Conservation (phyloP, 2,797 vertebrate species). For the Bradypodion pumilum region DNA sequence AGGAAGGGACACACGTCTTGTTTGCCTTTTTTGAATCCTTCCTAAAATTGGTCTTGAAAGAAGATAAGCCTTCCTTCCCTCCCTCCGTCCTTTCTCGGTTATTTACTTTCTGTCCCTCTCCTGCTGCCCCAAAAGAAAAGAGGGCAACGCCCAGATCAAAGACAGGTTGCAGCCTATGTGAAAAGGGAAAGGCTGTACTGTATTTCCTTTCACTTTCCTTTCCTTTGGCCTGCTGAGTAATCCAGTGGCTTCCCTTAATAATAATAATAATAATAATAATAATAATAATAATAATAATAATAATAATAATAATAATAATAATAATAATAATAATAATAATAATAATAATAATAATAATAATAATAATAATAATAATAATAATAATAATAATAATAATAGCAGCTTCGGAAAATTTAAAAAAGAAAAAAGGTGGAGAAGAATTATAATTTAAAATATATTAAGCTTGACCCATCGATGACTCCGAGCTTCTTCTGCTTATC, state of each 20-base stretch:
- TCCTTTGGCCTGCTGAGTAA: slow-evolving; percentile 2
- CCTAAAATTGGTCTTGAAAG: not conserved
- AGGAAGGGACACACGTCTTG: not conserved
- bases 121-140: not conserved
- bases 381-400: too few species aligned
- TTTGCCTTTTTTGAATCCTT: slow-evolving; percentile 15
- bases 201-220: not conserved
- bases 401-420: not conserved
- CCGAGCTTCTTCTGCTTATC: too few species aligned
- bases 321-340: too few species aligned
- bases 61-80: rapidly evolving
- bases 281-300: too few species aligned
- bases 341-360: too few species aligned
- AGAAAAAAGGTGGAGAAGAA: not conserved
- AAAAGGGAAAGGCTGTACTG: not conserved
- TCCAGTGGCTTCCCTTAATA: not conserved
- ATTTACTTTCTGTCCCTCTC: not conserved
- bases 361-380: too few species aligned
- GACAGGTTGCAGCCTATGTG: not conserved
- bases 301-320: too few species aligned
- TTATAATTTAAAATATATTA: too few species aligned
- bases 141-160: not conserved
- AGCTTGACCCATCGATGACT: too few species aligned
- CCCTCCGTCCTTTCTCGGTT: too few species aligned
- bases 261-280: too few species aligned